Conservation (phyloP, 2,888 invertebrate species). For the Alloplasta piceator region DNA sequence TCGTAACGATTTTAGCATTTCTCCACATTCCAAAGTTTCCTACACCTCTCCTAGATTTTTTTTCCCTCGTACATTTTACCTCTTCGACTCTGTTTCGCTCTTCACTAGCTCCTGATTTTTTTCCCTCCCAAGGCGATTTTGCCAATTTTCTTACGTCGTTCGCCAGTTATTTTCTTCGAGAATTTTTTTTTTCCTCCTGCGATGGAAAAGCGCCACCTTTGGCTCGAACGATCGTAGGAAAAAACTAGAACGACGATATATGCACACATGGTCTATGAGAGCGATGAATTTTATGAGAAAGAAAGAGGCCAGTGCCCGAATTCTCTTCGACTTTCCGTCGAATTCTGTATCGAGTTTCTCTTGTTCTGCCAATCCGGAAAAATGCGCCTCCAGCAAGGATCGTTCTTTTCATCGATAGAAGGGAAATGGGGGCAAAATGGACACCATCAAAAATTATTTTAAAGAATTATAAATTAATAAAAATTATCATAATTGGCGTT, state of each 20-base stretch:
- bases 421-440: no score
- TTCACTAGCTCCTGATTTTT: no score
- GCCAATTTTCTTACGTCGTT: constrained; percentile 60
- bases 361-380: no score
- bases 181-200: constrained; percentile 24
- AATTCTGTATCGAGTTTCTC: no score
- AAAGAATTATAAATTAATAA: no score
- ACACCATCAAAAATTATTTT: no score
- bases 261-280: background rate
- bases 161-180: constrained; percentile 59
- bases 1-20: constrained; percentile 65
- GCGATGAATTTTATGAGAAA: constrained; percentile 39
- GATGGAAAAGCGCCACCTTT: constrained; percentile 33
- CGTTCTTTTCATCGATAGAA: no score
- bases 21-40: constrained; percentile 52
- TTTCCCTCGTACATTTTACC: background rate
- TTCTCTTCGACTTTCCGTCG: no score
- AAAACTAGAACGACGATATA: constrained; percentile 27
- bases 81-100: no score
- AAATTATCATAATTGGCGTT: no score
- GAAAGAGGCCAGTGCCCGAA: no score
- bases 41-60: constrained; percentile 1
- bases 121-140: background rate
- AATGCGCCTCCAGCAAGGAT: no score
- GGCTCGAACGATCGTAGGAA: constrained; percentile 11